phyloP scores from a whole-genome alignment of 1,140 invertebrate species.

The Xylocopa sonorina region DNA sequence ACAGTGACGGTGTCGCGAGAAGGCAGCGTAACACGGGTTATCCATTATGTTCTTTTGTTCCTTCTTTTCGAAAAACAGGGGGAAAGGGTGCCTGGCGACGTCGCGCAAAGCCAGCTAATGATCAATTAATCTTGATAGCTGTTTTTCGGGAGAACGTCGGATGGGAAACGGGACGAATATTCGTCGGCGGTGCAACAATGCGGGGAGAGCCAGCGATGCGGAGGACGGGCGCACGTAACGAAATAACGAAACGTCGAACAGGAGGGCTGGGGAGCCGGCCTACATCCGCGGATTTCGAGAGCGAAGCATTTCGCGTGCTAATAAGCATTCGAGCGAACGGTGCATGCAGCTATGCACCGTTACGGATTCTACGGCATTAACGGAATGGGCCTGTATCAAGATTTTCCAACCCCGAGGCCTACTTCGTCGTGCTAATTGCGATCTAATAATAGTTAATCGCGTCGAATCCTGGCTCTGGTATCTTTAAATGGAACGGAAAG shows the following conservation, averaged over 20 bases:
- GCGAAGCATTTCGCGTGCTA: slow-evolving; percentile 44
- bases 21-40: slow-evolving; percentile 5
- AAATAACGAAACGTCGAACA: slow-evolving; percentile 16
- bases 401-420: slow-evolving; percentile 52
- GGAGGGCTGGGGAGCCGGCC: not conserved
- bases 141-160: not conserved
- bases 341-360: slow-evolving; percentile 32
- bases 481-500: not conserved
- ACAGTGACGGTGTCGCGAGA: not conserved
- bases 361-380: slow-evolving; percentile 52
- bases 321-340: slow-evolving; percentile 30
- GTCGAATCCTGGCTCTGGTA: not conserved
- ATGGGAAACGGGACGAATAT: not conserved
- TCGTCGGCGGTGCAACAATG: not conserved
- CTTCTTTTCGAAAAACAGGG: not conserved
- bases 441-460: slow-evolving; percentile 41
- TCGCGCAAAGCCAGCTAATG: too few species aligned
- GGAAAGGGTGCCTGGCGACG: too few species aligned
- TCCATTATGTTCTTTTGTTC: not conserved
- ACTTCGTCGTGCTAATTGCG: slow-evolving; percentile 38
- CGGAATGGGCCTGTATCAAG: slow-evolving; percentile 61
- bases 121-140: slow-evolving; percentile 1
- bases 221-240: not conserved
- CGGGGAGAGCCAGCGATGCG: too few species aligned
- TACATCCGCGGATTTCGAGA: slow-evolving; percentile 23